Evolutionary conservation across 2,888 invertebrate species (phyloP), one percentile per base, ranked within the genome.

Genomic region (Chesias legatella): DNA sequence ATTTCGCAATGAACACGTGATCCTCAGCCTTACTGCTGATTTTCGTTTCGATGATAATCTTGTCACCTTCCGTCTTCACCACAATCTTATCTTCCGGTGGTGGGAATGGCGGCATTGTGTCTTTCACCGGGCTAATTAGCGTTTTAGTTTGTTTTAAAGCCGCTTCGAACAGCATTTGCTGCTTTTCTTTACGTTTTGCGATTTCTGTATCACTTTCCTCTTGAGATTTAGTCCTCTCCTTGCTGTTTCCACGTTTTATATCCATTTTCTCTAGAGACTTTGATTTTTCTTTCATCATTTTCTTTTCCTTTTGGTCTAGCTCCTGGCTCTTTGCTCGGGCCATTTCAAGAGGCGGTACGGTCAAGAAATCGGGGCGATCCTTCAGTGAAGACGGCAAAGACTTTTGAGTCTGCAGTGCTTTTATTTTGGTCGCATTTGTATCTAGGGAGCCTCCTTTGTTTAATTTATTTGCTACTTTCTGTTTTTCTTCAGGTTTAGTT

Each of bases 121-220:
- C 93, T 67, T 93, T 93, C 0, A 93, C 93, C 0, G 94, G 94
- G 69, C 93, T 93, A 21, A 93, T 90, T 51, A 93, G 81, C 0
- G 93, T 93, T 59, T 93, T 93, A 0, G 93, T 93, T 74, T 93
- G 93, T 66, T 93, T 93, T 63, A 94, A 90, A 1, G 93, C 93
- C 2, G 92, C 92, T 79, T 94, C 93, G 56, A 94, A 94, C 1
- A 94, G 73, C 89, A 93, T 91, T 66, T 94, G 94, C 60, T 94
- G 94, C 50, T 93, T 91, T 60, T 93, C 93, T 70, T 93, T 92
- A 30, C 94, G 90, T 67, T 93, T 93, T 1, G 91, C 92, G 31
- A 91, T 91, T 68, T 93, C 93, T 0, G 92, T 90, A 57, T 93
- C 93, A 47, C 92, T 92, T 51, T 93, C 93, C 65, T 93, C 93